phyloP scores from a whole-genome alignment of 2,888 invertebrate genomes.

The Drosophila basisetae region DNA sequence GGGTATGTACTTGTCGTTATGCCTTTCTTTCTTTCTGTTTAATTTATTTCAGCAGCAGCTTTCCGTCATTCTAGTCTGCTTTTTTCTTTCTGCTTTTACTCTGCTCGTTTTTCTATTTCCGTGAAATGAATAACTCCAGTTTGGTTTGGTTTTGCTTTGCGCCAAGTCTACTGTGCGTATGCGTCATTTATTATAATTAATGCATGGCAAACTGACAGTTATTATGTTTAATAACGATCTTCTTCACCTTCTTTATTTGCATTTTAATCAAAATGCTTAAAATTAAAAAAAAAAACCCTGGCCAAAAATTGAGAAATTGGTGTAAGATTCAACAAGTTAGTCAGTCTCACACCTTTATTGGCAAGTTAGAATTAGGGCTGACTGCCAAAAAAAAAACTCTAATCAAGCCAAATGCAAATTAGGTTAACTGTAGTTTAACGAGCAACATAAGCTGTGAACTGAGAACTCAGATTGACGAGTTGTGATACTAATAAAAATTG shows the following conservation, averaged over 20 bases:
- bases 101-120: constrained; percentile 60
- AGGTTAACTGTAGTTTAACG: constrained; percentile 73
- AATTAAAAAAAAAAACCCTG: constrained; percentile 35
- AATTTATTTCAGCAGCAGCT: constrained; percentile 45
- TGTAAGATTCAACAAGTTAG: constrained; percentile 30
- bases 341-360: constrained; percentile 5
- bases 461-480: constrained; percentile 36
- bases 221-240: constrained; percentile 66
- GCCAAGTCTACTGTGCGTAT: constrained; percentile 45
- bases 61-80: constrained; percentile 14
- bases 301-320: constrained; percentile 26
- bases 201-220: constrained; percentile 68
- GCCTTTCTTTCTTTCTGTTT: neutral
- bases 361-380: constrained; percentile 21
- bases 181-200: constrained; percentile 75
- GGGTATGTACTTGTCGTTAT: neutral
- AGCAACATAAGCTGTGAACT: constrained; percentile 17
- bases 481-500: constrained; percentile 23
- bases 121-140: constrained; percentile 37
- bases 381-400: constrained; percentile 37
- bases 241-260: constrained; percentile 53
- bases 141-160: constrained; percentile 20
- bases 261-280: constrained; percentile 63
- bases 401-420: constrained; percentile 72
- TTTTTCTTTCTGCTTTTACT: constrained; percentile 9